A percentile compares a stretch with the other conserved stretches of the same genome.
Evolutionary conservation across 2,797 vertebrate species (phyloP).

Genomic region (Glyptemys insculpta): DNA sequence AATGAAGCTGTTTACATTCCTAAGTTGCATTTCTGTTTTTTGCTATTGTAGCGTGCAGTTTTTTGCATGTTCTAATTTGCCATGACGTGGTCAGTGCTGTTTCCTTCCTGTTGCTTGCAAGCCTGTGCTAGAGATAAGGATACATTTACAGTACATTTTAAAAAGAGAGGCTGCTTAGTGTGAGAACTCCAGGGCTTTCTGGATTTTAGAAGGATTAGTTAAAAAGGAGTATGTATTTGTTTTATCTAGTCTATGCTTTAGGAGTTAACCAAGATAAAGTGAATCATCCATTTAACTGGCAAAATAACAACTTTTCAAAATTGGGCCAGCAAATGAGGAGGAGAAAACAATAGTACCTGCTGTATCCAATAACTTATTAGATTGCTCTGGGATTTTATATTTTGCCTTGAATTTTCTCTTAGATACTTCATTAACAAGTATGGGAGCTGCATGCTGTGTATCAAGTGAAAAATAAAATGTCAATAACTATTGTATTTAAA

Average conservation of each 20-base stretch:
- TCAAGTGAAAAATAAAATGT: not conserved
- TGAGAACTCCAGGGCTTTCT: constrained; percentile 3
- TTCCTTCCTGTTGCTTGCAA: constrained; percentile 87
- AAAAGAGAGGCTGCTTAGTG: constrained; percentile 27
- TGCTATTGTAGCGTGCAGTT: constrained; percentile 77
- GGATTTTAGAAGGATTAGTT: constrained; percentile 37
- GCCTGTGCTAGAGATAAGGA: constrained; percentile 84
- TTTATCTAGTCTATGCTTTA: not conserved
- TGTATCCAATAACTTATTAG: not conserved
- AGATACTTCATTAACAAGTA: not conserved
- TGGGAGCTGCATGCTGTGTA: not conserved
- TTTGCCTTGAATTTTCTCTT: not conserved
- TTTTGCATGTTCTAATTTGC: constrained; percentile 86
- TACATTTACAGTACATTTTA: constrained; percentile 67
- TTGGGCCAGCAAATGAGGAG: not conserved
- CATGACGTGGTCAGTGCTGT: constrained; percentile 85
- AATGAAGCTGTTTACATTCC: constrained; percentile 70
- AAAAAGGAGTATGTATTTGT: not conserved
- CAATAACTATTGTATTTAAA: not conserved
- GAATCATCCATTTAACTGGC: not conserved
- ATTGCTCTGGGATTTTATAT: not conserved
- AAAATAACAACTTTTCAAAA: not conserved
- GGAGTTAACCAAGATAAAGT: not conserved
- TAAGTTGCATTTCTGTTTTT: constrained; percentile 66
- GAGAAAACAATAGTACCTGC: not conserved